phyloP scores from a whole-genome alignment of 2,113 vertebrate genomes.

The Brienomyrus brachyistius region DNA sequence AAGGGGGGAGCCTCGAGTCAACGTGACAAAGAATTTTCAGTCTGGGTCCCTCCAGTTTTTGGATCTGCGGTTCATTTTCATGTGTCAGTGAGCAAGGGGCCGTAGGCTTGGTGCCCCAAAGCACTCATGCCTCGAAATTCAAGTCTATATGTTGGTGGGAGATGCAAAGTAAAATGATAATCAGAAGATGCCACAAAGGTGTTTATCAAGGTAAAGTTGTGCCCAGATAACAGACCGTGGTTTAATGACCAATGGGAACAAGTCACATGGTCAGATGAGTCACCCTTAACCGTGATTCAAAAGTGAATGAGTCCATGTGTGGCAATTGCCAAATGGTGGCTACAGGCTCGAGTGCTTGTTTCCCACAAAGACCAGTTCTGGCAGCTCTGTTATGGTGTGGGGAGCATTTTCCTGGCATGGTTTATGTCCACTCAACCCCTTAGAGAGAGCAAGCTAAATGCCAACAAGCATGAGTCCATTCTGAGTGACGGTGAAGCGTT shows the following conservation, averaged over 20 bases:
- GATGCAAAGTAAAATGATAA: neutral
- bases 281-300: neutral
- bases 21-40: neutral
- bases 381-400: neutral
- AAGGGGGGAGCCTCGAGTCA: neutral
- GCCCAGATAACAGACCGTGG: neutral
- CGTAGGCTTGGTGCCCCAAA: neutral
- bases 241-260: neutral
- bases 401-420: neutral
- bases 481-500: neutral
- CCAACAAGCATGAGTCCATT: conserved; percentile 3
- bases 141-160: neutral
- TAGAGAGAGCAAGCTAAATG: neutral
- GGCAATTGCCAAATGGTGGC: neutral
- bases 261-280: neutral
- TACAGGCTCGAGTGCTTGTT: neutral
- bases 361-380: neutral
- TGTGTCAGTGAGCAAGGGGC: neutral
- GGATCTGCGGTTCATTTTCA: neutral
- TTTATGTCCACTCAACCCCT: neutral
- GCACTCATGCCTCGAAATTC: neutral
- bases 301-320: neutral
- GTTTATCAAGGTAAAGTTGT: neutral
- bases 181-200: neutral
- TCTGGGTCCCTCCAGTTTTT: neutral